Base-by-base conservation (phyloP, 2,888 invertebrate genomes). In the Timema podura region DNA sequence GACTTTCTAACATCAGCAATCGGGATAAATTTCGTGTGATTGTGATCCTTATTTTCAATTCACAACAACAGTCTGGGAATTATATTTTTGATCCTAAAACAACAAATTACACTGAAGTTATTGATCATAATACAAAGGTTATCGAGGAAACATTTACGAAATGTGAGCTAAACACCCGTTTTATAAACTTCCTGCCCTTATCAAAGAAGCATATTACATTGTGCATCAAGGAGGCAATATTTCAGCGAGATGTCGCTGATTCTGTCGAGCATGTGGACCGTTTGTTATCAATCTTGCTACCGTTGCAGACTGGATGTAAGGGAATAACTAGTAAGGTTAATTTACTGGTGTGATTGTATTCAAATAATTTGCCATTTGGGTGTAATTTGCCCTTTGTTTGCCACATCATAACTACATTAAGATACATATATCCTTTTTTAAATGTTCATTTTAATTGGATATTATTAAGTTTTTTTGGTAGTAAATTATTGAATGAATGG, bases 21-120 rank as follows among this genome's bases (percentile, higher is more conserved):
- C 13, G 9, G 8, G 10, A 9, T 11, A 45, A 45, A 8, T 61
- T 61, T 61, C 61, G 61, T 61, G 30, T 61, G 10, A 61, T 61
- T 30, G 30, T 61, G 44, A 61, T 61, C 30, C 61, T 61, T 44
- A 61, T 61, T 61, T 61, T 61, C 13, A 61, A 61, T 30, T 10
- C 45, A 10, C 61, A 61, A 13, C 61, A 61, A 30, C 8, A 15
- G n/a, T 10, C 8, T 15, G 15, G 6, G 16, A 30, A 10, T 30
- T 30, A 30, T 30, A 30, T 30, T 30, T 30, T 30, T 30, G 30
- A 30, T 30, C 30, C 30, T 30, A 30, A 30, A 30, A 30, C 30
- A 30, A 30, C 3, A 30, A 30, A 30, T 30, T 30, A 30, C 16
- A 16, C 61, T 61, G 16, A 16, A 15, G 30, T 30, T 1, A 30